Conservation (phyloP, 2,797 vertebrate genomes). For the Limosa lapponica region DNA sequence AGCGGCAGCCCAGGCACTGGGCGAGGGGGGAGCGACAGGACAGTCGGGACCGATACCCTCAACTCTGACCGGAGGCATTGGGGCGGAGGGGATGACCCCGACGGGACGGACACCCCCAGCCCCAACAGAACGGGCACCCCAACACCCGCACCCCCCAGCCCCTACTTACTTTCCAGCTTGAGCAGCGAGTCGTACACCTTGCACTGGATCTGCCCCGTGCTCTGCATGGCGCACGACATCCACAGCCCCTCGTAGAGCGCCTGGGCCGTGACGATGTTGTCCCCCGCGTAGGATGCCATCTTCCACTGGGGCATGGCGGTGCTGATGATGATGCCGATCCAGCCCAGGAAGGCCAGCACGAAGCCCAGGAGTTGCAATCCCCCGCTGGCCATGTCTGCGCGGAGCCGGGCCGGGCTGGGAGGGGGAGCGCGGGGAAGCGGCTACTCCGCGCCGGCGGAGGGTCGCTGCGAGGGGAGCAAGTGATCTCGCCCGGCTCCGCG, state of each 20-base stretch:
- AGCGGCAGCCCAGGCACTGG: no score
- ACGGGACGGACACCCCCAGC: neutral
- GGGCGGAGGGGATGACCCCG: neutral
- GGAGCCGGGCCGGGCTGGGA: neutral
- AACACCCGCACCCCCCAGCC: neutral
- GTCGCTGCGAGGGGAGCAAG: neutral
- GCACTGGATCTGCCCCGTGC: conserved; percentile 94
- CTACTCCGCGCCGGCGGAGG: neutral
- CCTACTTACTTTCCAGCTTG: conserved; percentile 78
- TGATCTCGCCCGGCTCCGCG: neutral
- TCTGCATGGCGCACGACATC: conserved; percentile 93
- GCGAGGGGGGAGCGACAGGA: rapidly evolving
- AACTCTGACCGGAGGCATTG: rapidly evolving
- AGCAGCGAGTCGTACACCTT: conserved; percentile 92
- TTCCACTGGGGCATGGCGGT: conserved; percentile 94
- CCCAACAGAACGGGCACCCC: neutral
- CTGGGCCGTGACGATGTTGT: conserved; percentile 94
- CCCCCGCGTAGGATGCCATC: conserved; percentile 89
- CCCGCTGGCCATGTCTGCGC: conserved; percentile 86
- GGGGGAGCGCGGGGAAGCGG: neutral
- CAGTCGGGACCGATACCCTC: neutral
- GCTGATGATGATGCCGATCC: conserved; percentile 86
- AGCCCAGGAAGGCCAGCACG: conserved; percentile 87
- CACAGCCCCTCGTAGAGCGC: conserved; percentile 92
- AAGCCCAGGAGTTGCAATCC: conserved; percentile 91